Conservation (phyloP, 2,113 vertebrate genomes). For the Propithecus coquereli region DNA sequence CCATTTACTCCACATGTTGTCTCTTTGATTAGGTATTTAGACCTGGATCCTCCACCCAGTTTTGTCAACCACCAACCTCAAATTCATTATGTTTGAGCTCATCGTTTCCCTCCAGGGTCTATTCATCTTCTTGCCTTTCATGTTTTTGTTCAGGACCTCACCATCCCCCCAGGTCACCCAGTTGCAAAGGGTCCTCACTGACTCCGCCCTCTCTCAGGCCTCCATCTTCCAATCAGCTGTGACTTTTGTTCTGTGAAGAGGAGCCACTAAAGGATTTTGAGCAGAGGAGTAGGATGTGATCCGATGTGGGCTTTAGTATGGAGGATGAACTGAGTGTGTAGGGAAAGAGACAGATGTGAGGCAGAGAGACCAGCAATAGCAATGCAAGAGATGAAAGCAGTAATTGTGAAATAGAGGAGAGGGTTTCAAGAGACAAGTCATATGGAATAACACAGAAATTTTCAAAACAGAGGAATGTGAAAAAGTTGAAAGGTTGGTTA, state of each 20-base stretch:
- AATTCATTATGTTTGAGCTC: not conserved
- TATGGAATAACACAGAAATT: not conserved
- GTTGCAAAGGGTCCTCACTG: not conserved
- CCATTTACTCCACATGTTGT: no score
- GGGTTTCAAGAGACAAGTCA: not conserved
- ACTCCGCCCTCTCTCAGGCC: not conserved
- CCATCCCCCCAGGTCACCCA: not conserved
- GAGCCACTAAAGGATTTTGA: not conserved
- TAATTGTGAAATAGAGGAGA: not conserved
- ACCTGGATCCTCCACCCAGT: not conserved
- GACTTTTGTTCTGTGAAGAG: not conserved
- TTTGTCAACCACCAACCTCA: not conserved
- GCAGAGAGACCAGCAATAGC: not conserved
- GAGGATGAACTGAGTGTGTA: not conserved
- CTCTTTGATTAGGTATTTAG: not conserved
- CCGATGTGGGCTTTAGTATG: not conserved
- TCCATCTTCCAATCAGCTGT: not conserved
- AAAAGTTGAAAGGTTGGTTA: not conserved
- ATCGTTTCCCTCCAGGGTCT: not conserved
- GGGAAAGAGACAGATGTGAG: not conserved
- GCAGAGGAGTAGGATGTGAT: not conserved
- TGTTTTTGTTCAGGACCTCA: not conserved
- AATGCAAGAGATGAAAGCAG: not conserved
- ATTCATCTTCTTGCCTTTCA: not conserved
- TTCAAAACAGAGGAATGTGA: not conserved